Evolutionary conservation across 2,888 invertebrate species (phyloP), one percentile per base, ranked within the genome.

Genomic region (Poecilus cupreus): DNA sequence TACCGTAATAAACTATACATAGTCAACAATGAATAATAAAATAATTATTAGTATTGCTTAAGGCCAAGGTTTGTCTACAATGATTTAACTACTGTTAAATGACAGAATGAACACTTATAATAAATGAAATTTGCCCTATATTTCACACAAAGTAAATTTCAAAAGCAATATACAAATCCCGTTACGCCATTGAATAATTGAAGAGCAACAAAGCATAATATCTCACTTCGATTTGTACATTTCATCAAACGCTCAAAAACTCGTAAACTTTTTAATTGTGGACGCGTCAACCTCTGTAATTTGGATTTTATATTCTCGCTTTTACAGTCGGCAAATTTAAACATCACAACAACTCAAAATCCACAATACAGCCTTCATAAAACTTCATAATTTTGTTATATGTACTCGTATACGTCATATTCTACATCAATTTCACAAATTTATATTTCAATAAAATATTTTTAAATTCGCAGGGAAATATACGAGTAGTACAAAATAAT

Each of bases 241-340:
- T 60, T 77, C 77, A 60, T 60, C 77, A 77, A 75, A 51, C 57
- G 57, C n/a, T 77, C 77, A 20, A 60, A 77, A 57, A 37, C 57
- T 77, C 77, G 57, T 77, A 77, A 77, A 78, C 43, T 26, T 64
- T 78, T 68, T 68, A 68, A 68, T 68, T 68, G 68, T 68, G 11
- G 68, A n/a, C 60, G 60, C 60, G 60, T 26, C 60, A 60, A 60
- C 60, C 60, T 54, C 60, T 26, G 22, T 32, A 60, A 26, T 60
- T 60, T 24, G 60, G 60, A 60, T 20, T 60, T 60, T 60, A 60
- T n/a, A n/a, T n/a, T n/a, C 13, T 13, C 11, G 22, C 4, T 60
- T 60, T 60, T 60, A 60, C 24, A 60, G 3, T 60, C 24, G 22
- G 20, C 18, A 11, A 54, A 22, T 22, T 54, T 43, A 22, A 13